These are phyloP conservation scores for Diachasma alloeum DNA, from an alignment of 1,140 invertebrate genomes.

Conservation along the genomic window DNA sequence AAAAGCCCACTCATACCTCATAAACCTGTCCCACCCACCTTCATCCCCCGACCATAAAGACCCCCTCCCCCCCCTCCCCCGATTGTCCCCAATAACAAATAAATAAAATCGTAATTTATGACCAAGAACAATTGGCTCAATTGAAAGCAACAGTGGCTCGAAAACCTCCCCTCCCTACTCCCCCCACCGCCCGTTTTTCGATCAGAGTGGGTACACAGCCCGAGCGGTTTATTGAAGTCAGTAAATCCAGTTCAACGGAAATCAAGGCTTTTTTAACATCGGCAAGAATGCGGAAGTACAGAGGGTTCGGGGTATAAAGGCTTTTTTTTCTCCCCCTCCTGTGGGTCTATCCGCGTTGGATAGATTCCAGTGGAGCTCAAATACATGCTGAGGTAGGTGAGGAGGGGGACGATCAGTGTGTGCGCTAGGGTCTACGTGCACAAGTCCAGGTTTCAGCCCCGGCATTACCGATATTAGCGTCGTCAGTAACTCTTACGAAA, in stretches of 20 bases:
- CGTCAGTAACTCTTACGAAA: slow-evolving; percentile 52
- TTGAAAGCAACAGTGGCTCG: neutral
- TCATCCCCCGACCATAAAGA: neutral
- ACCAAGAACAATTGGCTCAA: neutral
- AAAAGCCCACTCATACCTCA: neutral
- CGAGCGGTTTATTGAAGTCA: slow-evolving; percentile 29
- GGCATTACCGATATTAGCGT: slow-evolving; percentile 55
- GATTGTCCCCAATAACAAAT: neutral
- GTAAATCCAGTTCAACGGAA: slow-evolving; percentile 31
- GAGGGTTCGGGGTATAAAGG: slow-evolving; percentile 15
- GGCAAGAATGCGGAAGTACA: slow-evolving; percentile 24
- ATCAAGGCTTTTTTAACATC: slow-evolving; percentile 44
- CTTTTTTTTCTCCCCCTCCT: neutral
- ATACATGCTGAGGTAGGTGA: slow-evolving; percentile 35
- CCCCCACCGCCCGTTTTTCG: neutral
- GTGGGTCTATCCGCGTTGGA: slow-evolving; percentile 44
- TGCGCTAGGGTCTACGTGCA: neutral
- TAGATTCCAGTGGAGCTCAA: slow-evolving; percentile 41
- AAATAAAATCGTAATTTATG: slow-evolving; percentile 12
- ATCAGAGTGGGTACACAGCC: neutral
- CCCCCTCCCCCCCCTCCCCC: neutral
- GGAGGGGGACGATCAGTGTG: slow-evolving; percentile 12
- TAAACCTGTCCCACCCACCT: neutral
- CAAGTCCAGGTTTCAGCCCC: neutral
- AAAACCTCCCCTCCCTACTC: neutral